Evolutionary conservation across 2,888 invertebrate genomes (phyloP), one percentile per base, ranked within the genome.

Genomic region (Lasius platythorax): DNA sequence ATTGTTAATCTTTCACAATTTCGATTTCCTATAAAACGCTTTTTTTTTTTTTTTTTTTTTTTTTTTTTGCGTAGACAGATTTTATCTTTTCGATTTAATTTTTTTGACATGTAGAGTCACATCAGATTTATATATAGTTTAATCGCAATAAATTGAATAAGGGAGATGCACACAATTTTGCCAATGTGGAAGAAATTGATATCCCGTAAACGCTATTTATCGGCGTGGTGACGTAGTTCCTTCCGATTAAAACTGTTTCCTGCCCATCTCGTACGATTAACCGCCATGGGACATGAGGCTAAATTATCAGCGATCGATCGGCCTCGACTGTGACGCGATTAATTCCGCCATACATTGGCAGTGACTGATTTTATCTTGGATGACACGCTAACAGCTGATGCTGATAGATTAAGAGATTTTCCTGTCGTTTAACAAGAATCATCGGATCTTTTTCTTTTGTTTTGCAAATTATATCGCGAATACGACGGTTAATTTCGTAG

Each of bases 281-380:
- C 89, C 85, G 85, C 74, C 50, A 30, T 12, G 66, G 83, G 87
- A 88, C 82, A 85, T 74, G 83, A 67, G 53, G 78, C 81, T 83
- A 85, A 86, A 90, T 91, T 91, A 90, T 87, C 86, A 63, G 70
- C 8, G 87, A 88, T 90, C 86, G 87, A 89, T 87, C 84, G 85
- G 37, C 40, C 11, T 61, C 43, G 58, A 72, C n/a, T 33, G 18
- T 40, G 33, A 53, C 58, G 63, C 81, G 88, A 86, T 89, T 87
- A 85, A 82, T 63, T 78, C 73, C 63, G 79, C 85, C 76, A 75
- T 79, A 61, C 23, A 53, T 63, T 53, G 75, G 43, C 61, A 46
- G 30, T 56, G 70, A 73, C 15, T 84, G 82, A 81, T 83, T 76
- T 85, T 67, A 76, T 84, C 61, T 63, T 53, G 4, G 37, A 46